phyloP scores from a whole-genome alignment of 37 sponge, comb jelly and placozoan genomes.

The Theonella swinhoei region DNA sequence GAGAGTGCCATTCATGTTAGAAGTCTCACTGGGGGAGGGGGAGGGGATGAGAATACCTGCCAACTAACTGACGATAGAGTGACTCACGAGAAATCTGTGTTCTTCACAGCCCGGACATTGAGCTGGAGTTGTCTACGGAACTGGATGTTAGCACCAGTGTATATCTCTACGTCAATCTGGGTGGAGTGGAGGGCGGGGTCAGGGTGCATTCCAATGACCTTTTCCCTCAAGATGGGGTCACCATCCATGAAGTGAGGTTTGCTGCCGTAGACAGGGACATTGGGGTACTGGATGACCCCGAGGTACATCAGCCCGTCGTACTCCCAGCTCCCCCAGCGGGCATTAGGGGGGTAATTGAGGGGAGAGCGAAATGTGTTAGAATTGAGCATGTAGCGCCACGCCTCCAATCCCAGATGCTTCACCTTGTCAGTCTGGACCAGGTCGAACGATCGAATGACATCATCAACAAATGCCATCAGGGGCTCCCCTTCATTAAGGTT shows the following conservation, averaged over 20 bases:
- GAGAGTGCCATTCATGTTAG: constrained; percentile 39
- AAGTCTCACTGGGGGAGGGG: constrained; percentile 13
- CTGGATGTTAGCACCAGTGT: constrained; percentile 62
- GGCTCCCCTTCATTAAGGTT: constrained; percentile 56
- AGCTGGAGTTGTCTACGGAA: constrained; percentile 56
- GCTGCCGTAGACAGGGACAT: constrained; percentile 75
- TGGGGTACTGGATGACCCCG: constrained; percentile 47
- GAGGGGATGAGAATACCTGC: not conserved
- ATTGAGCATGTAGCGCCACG: constrained; percentile 55
- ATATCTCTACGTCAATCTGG: constrained; percentile 68
- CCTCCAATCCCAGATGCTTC: constrained; percentile 47
- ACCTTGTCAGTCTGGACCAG: constrained; percentile 33
- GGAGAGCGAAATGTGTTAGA: constrained; percentile 50
- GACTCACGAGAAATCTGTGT: constrained; percentile 25
- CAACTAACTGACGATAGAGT: no score
- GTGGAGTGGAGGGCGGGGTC: constrained; percentile 55
- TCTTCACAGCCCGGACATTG: constrained; percentile 57
- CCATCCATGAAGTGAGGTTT: constrained; percentile 87
- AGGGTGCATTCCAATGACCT: constrained; percentile 49
- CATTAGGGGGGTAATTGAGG: constrained; percentile 46
- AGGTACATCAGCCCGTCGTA: constrained; percentile 78
- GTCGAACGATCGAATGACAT: constrained; percentile 69
- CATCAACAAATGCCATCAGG: constrained; percentile 73
- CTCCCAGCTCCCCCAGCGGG: constrained; percentile 59
- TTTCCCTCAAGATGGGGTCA: constrained; percentile 52